Base-by-base conservation (phyloP, 2,797 vertebrate genomes). In the Paramormyrops hopkinsi region DNA sequence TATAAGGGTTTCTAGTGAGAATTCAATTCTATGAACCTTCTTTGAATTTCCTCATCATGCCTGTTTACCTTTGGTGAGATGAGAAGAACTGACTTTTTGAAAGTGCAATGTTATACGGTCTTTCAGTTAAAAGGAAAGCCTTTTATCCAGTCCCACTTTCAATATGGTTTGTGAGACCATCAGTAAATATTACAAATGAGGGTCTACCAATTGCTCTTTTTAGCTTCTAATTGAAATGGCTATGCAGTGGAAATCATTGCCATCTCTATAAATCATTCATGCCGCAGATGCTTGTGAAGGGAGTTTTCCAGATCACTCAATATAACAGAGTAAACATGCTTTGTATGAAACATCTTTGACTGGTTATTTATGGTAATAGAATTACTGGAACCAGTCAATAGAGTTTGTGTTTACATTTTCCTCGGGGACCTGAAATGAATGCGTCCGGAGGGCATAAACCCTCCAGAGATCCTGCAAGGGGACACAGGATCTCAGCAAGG, bases 351-450 rank as follows among this genome's bases (percentile, higher is more conserved):
- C 29, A 44, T 33, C 53, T 85, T 85, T 85, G 25, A 51, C 48
- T 79, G 33, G 73, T 79, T 79, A 79, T 41, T 79, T 79, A 79
- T 79, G 73, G 73, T 79, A 79, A 79, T 79, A 41, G 73, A 79
- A 79, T 44, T 19, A 79, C 73, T n/a, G 17, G 73, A 79, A 79
- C 73, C 37, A 79, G 73, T 79, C 73, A 79, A 44, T 44, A 44
- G 73, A 44, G 37, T 79, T 44, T 44, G 50, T 86, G 48, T 85
- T 51, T 51, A 51, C 82, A 51, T 86, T 85, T 85, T 51, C 46
- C 48, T 41, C 44, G 9, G 83, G n/a, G 48, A 25, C 22, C 83
- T 51, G 50, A 86, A 86, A 86, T 29, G 22, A 53, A 51, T 29
- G 50, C 0, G 2, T 79, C 19, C 7, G 1, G 8, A 14, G n/a